phyloP scores from a whole-genome alignment of 2,797 vertebrate species.

The Tapirus indicus region DNA sequence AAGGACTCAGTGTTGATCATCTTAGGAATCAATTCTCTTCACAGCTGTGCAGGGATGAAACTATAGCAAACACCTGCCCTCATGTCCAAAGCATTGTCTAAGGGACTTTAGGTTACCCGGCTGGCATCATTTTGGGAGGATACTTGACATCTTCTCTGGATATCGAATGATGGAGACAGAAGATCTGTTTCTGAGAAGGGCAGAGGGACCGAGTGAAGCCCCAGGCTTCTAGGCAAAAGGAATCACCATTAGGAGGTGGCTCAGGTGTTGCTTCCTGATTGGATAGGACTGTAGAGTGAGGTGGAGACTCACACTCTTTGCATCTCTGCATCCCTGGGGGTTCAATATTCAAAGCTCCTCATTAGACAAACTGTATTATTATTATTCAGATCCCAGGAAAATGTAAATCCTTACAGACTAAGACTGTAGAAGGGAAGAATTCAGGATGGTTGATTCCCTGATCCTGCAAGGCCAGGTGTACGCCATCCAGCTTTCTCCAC shows the following conservation, averaged over 20 bases:
- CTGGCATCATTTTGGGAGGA: neutral
- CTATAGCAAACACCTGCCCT: neutral
- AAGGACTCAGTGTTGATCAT: neutral
- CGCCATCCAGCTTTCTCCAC: neutral
- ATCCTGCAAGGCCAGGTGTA: neutral
- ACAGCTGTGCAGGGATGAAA: no score
- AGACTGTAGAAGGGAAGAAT: neutral
- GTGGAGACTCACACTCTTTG: neutral
- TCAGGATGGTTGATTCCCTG: neutral
- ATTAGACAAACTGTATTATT: neutral
- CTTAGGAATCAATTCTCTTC: neutral
- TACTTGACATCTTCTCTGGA: neutral
- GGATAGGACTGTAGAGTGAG: neutral
- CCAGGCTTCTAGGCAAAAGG: neutral
- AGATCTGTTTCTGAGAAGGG: neutral
- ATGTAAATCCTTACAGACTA: neutral
- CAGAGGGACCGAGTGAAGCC: neutral
- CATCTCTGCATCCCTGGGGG: neutral
- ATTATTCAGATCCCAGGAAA: neutral
- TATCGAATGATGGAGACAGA: neutral
- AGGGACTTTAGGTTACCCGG: neutral
- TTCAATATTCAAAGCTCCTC: neutral
- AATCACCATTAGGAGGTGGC: no score
- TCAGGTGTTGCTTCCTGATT: neutral
- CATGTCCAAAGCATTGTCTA: neutral